Conservation (phyloP, 2,113 vertebrate genomes). For the Lontra canadensis region DNA sequence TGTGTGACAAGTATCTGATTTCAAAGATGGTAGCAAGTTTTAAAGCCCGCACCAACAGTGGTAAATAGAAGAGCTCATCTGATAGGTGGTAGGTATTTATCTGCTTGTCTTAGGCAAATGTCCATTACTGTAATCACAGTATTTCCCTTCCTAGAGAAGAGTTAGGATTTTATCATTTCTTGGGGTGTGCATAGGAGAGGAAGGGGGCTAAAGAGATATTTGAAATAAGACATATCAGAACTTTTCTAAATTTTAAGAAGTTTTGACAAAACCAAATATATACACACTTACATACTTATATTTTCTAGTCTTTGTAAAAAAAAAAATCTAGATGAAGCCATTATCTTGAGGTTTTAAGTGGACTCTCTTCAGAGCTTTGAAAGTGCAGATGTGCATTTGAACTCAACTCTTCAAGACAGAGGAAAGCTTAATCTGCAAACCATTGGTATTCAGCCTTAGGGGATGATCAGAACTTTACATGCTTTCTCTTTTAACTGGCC, state of each 20-base stretch:
- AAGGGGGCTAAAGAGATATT: neutral
- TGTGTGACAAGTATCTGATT: neutral
- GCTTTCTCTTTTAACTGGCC: neutral
- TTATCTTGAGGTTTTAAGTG: neutral
- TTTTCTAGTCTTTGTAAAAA: neutral
- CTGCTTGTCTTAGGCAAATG: neutral
- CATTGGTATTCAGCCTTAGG: neutral
- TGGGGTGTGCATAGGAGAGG: neutral
- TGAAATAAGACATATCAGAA: neutral
- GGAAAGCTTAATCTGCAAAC: neutral
- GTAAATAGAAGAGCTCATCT: neutral
- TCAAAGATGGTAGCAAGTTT: neutral
- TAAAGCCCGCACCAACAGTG: neutral
- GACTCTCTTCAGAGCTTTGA: neutral
- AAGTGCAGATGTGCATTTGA: neutral
- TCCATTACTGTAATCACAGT: neutral
- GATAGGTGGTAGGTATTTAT: neutral
- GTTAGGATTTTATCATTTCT: neutral
- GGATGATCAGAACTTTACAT: neutral
- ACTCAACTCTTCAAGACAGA: neutral
- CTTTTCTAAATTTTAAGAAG: neutral
- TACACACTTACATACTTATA: neutral
- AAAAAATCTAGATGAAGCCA: neutral
- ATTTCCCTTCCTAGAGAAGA: conserved; percentile 15
- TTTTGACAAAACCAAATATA: neutral